A percentile compares a stretch with the other conserved stretches of the same genome.
These are phyloP conservation scores for Rhodinocichla rosea DNA, from an alignment of 2,113 vertebrate species.

Conservation along the genomic window DNA sequence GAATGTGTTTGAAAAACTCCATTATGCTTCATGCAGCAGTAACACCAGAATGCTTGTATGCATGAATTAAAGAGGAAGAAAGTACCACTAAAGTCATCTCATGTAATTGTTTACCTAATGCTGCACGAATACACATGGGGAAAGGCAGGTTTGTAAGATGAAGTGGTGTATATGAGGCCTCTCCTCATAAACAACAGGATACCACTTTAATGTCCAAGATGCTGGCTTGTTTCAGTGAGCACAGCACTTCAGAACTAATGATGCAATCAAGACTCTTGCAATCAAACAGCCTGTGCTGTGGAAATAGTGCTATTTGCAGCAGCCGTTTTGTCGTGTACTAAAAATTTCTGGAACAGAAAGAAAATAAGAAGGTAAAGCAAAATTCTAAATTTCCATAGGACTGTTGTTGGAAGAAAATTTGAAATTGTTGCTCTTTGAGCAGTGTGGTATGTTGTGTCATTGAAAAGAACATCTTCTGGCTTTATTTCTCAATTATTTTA, in stretches of 20 bases:
- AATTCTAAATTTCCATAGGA: slow-evolving; percentile 65
- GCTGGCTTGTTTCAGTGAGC: slow-evolving; percentile 87
- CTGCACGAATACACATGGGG: slow-evolving; percentile 78
- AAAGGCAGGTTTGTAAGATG: slow-evolving; percentile 82
- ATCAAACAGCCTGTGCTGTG: slow-evolving; percentile 85
- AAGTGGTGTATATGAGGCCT: slow-evolving; percentile 81
- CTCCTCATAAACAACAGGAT: slow-evolving; percentile 86
- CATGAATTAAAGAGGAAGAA: slow-evolving; percentile 75
- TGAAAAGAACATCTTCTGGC: slow-evolving; percentile 50
- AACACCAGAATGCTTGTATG: slow-evolving; percentile 63
- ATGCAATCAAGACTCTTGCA: slow-evolving; percentile 87
- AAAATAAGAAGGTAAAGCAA: slow-evolving; percentile 74
- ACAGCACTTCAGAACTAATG: slow-evolving; percentile 89
- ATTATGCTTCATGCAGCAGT: slow-evolving; percentile 73
- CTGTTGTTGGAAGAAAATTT: slow-evolving; percentile 30
- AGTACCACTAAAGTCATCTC: slow-evolving; percentile 77
- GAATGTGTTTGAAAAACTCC: slow-evolving; percentile 69
- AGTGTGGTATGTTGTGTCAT: slow-evolving; percentile 34
- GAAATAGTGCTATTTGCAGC: slow-evolving; percentile 80
- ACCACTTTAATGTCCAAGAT: slow-evolving; percentile 89
- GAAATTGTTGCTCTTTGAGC: slow-evolving; percentile 45
- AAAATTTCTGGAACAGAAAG: slow-evolving; percentile 78
- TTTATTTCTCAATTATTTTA: slow-evolving; percentile 76
- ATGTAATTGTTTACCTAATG: slow-evolving; percentile 85
- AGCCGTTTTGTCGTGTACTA: slow-evolving; percentile 74